phyloP scores from a whole-genome alignment of 2,888 invertebrate species.

The Coelopa pilipes region DNA sequence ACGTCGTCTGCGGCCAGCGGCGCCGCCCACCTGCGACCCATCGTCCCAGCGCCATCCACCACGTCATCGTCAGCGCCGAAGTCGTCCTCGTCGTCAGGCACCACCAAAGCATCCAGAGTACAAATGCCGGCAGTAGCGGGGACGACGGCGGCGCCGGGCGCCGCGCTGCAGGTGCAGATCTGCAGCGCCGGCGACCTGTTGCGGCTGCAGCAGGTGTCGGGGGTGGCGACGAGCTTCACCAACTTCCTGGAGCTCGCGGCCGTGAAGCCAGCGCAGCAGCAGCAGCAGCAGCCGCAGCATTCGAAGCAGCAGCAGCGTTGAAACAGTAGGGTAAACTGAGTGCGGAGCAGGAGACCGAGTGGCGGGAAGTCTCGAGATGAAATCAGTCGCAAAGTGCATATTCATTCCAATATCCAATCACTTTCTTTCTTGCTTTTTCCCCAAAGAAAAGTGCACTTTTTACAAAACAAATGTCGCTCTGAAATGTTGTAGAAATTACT shows the following conservation, averaged over 20 bases:
- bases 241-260: constrained; percentile 22
- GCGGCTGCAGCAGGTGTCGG: constrained; percentile 47
- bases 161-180: constrained; percentile 52
- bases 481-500: no score
- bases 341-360: constrained; percentile 28
- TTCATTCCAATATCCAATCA: constrained; percentile 17
- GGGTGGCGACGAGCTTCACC: constrained; percentile 16
- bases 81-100: not conserved
- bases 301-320: constrained; percentile 18
- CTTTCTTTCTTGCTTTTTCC: not conserved
- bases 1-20: constrained; percentile 23
- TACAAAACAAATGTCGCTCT: no score
- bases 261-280: constrained; percentile 15
- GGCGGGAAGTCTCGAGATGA: constrained; percentile 48
- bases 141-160: constrained; percentile 26
- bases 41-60: constrained; percentile 52
- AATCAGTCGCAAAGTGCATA: constrained; percentile 19
- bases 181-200: constrained; percentile 57
- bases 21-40: constrained; percentile 53
- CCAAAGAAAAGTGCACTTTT: constrained; percentile 3
- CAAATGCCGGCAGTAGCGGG: constrained; percentile 36
- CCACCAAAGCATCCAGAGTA: constrained; percentile 28
- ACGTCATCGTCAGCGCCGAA: not conserved
- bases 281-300: constrained; percentile 10
- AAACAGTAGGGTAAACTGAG: not conserved